Base-by-base conservation (phyloP, 1,140 invertebrate species). In the Micrasema minimum region DNA sequence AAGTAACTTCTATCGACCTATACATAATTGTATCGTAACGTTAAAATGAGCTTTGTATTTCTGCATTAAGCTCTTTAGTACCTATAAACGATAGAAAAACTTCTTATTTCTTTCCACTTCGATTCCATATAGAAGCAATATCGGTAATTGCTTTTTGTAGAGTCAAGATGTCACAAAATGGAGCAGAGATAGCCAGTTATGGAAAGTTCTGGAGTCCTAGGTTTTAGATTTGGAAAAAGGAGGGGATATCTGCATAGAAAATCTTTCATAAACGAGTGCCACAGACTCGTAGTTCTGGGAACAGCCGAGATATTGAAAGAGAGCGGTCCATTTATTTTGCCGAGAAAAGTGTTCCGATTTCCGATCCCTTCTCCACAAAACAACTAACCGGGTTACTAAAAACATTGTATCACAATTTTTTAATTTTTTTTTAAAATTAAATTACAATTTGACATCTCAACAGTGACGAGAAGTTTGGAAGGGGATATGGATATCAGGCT, bases 251-350 rank as follows among this genome's bases (percentile, higher is more conserved):
- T 59, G 55, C 55, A 59, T 59, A 59, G 55, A 55, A 68, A 72
- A 72, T 72, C 51, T 72, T 67, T 72, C 62, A 71, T 59, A 50
- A 66, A 51, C 35, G 66, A 43, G 31, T 48, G 23, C 26, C 45
- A 55, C 62, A 50, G 35, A 66, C 43, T 37, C 46, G 22, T 46
- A 41, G 46, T 14, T 20, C 45, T 66, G 7, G n/a, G 37, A 46
- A 66, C 67, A 51, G 62, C 35, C 67, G 46, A 65, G 61, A 73
- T 73, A 73, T 73, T 73, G 72, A 73, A 73, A 73, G 68, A 59
- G 72, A 62, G 66, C 51, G 31, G 62, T 20, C 72, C 72, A 73
- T 73, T 73, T 73, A 73, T 73, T 73, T 69, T 69, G 66, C 41
- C 57, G 50, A 46, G 22, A n/a, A 41, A 73, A 73, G 69, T 66